Base-by-base conservation (phyloP, 23 tunicate genomes). In the Styela plicata region DNA sequence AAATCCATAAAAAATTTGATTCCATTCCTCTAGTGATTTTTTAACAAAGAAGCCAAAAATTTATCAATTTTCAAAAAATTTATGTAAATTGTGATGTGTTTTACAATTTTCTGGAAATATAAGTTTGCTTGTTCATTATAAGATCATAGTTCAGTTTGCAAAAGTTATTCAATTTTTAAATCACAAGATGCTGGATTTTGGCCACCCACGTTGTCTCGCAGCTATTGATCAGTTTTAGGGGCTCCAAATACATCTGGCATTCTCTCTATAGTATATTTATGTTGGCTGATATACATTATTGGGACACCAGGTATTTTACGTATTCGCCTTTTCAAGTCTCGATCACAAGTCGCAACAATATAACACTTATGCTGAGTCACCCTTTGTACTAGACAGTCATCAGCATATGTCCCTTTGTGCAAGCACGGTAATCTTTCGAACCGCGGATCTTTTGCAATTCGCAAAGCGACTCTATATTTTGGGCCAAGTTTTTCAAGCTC, bases 231-330 rank as follows among this genome's bases (percentile, higher is more conserved):
- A 13, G 89, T 31, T 74, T 94, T 94, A 0, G 98, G 98, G 2
- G 91, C 95, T 22, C 99, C 99, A 86, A 95, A 90, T 0, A 93
- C 99, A 86, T 95, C 99, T 3, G 99, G 99, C 99, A 95, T 95
- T 86, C 99, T 79, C 80, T 95, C 99, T 63, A 95, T 87, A 29
- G 96, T 86, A 69, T 83, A 95, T 87, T 87, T 85, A 78, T 85
- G 85, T 34, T 95, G 89, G 17, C 90, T 74, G 20, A 95, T 69
- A 84, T 92, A 95, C 96, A 95, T 95, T 2, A 95, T 95, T 24
- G 99, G 99, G 0, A 95, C 96, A 35, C 99, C 99, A 1, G 96
- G 96, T 25, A 89, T 82, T 80, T 95, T 95, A 63, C 99, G 69
- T 13, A 95, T 95, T 21, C 99, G 80, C 29, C 99, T 76, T 69